Conservation (phyloP, 2,888 invertebrate genomes). For the Dichetophora obliterata region DNA sequence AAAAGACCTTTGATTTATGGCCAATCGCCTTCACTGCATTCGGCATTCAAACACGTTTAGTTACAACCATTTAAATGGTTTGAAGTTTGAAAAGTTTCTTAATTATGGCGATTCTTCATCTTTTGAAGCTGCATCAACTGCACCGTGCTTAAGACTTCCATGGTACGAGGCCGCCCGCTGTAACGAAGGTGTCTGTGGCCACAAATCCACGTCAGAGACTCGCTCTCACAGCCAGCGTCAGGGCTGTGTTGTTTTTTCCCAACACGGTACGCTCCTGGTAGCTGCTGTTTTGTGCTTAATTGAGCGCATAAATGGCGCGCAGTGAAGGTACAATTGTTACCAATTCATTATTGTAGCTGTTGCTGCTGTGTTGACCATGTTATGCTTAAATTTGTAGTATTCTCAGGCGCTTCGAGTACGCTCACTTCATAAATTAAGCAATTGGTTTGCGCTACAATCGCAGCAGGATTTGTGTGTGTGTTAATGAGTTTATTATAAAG, state of each 20-base stretch:
- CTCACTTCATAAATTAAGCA: constrained; percentile 33
- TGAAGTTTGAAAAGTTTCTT: background rate
- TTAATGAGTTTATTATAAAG: constrained; percentile 28
- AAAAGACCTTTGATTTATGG: constrained; percentile 8
- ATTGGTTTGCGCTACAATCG: constrained; percentile 19
- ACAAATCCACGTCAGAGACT: constrained; percentile 22
- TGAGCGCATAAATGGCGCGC: constrained; percentile 16
- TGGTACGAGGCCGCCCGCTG: constrained; percentile 21
- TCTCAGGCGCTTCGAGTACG: constrained; percentile 15
- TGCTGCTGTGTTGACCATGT: background rate
- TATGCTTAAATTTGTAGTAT: constrained; percentile 16
- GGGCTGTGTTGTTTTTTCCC: background rate
- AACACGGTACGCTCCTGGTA: background rate
- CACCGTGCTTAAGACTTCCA: background rate
- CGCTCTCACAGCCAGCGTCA: background rate
- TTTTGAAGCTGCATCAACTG: background rate
- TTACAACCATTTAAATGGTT: no score
- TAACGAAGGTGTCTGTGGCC: constrained; percentile 12
- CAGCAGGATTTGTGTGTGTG: constrained; percentile 18
- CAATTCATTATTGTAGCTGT: background rate
- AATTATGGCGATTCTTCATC: constrained; percentile 29
- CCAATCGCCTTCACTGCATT: background rate
- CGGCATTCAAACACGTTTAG: no score
- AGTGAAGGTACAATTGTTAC: background rate
- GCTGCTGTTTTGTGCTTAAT: constrained; percentile 13